phyloP scores from a whole-genome alignment of 1,140 invertebrate genomes.

The Macrobrachium rosenbergii region DNA sequence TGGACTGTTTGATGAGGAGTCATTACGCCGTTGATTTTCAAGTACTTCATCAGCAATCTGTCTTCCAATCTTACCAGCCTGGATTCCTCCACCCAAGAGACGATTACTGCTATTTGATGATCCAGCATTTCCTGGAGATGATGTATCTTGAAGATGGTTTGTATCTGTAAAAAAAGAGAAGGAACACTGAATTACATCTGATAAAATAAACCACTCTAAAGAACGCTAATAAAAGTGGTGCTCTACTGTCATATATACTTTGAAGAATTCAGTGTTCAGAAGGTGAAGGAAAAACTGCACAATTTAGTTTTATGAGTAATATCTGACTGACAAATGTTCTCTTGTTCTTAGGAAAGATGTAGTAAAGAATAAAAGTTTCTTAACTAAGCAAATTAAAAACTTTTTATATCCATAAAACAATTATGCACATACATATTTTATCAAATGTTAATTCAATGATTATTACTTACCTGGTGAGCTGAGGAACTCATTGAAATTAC shows the following conservation, averaged over 20 bases:
- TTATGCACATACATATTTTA: too few species aligned
- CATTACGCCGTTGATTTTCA: constrained; percentile 45
- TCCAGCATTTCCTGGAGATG: constrained; percentile 28
- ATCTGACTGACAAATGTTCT: too few species aligned
- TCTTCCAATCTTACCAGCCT: constrained; percentile 84
- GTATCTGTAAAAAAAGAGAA: background rate
- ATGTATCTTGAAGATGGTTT: constrained; percentile 25
- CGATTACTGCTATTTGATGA: constrained; percentile 38
- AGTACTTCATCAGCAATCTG: constrained; percentile 80
- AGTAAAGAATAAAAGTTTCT: too few species aligned
- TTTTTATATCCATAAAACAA: too few species aligned
- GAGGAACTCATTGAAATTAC: constrained; percentile 67
- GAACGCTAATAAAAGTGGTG: too few species aligned
- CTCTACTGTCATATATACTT: too few species aligned
- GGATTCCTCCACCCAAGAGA: constrained; percentile 68
- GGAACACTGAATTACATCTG: background rate
- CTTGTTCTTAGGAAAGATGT: too few species aligned
- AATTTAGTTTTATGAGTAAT: too few species aligned
- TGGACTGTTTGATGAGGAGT: constrained; percentile 40
- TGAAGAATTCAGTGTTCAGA: too few species aligned
- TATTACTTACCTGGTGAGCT: constrained; percentile 57
- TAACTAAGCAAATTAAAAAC: too few species aligned
- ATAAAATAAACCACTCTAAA: background rate
- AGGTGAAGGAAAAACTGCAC: too few species aligned
- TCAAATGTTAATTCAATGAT: background rate